Base-by-base conservation (phyloP, 2,797 vertebrate species). In the Trachurus trachurus region DNA sequence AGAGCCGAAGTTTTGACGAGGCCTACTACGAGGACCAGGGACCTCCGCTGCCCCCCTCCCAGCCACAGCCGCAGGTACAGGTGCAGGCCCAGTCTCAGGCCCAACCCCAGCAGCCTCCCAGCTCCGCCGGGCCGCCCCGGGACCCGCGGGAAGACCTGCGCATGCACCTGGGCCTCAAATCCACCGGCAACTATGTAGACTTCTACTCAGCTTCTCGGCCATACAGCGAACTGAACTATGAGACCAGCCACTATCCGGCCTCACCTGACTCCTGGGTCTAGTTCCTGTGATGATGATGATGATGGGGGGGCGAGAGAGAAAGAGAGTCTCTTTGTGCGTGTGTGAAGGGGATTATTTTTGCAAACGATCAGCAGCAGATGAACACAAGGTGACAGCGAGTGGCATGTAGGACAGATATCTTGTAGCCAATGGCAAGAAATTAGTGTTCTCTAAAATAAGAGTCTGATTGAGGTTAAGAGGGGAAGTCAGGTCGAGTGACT, bases 261-360 rank as follows among this genome's bases (percentile, higher is more conserved):
- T 99, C 98, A 34, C 98, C 98, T 45, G 98, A 99, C 95, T 99
- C 98, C 89, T 99, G 98, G 98, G 98, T 99, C 94, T 99, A 97
- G 96, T 85, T 71, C 53, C 71, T 53, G 22, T 58, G 39, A 52
- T 45, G 42, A 77, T 56, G 63, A n/a, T n/a, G n/a, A n/a, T n/a
- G n/a, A n/a, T n/a, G n/a, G n/a, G 75, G 79, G 54, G 75, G 61
- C 37, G 74, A 66, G 21, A 79, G 70, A 74, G 1, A 26, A 3
- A 26, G 26, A 26, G 80, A 72, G 71, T 89, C 81, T 86, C 71
- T 84, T 86, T 87, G 84, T 82, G 69, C 29, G 86, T 82, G 88
- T 85, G 76, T 82, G 71, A 87, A 85, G 80, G 89, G 87, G 86
- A 85, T 91, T 83, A 78, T 92, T 93, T 91, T 91, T 86, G 84